Percentiles rank a stretch among this genome's conserved stretches.
phyloP scores from a whole-genome alignment of 1,140 invertebrate species.

The Drosophila ironensis region DNA sequence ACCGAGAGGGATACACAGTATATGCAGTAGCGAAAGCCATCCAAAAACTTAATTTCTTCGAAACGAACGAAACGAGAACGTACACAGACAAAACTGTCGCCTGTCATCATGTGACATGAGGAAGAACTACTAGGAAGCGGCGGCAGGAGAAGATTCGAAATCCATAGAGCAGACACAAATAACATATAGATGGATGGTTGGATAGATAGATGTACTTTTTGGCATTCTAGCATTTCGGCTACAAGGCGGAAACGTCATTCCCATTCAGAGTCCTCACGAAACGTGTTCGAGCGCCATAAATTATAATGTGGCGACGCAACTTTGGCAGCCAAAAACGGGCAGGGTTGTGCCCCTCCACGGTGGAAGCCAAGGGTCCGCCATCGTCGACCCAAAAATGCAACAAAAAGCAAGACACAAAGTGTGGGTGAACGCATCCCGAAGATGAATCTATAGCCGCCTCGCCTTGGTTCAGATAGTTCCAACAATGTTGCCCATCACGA shows the following conservation, averaged over 20 bases:
- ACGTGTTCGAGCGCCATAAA: conserved; percentile 72
- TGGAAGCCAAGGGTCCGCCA: conserved; percentile 4
- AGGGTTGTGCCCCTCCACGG: conserved; percentile 13
- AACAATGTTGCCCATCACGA: conserved; percentile 42
- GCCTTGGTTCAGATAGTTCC: conserved; percentile 35
- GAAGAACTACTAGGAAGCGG: conserved; percentile 65
- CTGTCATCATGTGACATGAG: conserved; percentile 74
- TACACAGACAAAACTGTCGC: conserved; percentile 54
- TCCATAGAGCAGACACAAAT: conserved; percentile 7
- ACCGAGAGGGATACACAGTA: conserved; percentile 10
- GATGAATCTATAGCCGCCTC: conserved; percentile 7
- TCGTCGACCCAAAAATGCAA: conserved; percentile 29
- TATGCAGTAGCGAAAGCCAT: conserved; percentile 15
- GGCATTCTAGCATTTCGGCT: conserved; percentile 2
- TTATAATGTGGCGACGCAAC: conserved; percentile 55
- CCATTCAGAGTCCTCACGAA: conserved; percentile 30
- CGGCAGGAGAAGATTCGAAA: conserved; percentile 36
- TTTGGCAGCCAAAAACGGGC: conserved; percentile 18
- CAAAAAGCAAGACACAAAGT: conserved; percentile 41
- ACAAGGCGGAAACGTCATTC: conserved; percentile 40
- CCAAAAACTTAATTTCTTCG: conserved; percentile 32
- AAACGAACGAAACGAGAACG: conserved; percentile 37
- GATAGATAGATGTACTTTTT: conserved; percentile 26
- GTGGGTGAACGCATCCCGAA: conserved; percentile 44
- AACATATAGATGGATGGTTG: conserved; percentile 7